phyloP scores from a whole-genome alignment of 2,797 vertebrate species.

The Crypturellus tataupa region DNA sequence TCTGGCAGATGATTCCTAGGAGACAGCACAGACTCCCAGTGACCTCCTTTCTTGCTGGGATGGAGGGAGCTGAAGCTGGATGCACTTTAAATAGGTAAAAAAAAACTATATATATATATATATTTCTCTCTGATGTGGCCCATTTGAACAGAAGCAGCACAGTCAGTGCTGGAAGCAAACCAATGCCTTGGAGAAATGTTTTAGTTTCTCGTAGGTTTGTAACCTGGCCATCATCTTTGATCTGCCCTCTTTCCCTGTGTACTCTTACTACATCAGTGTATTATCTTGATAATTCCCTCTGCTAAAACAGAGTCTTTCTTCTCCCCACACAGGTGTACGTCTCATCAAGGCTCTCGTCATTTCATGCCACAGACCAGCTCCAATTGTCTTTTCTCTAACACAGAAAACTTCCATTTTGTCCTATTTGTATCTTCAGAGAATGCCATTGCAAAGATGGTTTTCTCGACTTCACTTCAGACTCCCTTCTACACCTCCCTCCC shows the following conservation, averaged over 20 bases:
- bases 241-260: background rate
- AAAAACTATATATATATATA: background rate
- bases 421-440: slow-evolving; percentile 7
- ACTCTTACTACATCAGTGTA: slow-evolving; percentile 14
- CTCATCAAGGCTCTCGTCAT: background rate
- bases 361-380: slow-evolving; percentile 10
- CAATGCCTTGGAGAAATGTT: slow-evolving; percentile 33
- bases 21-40: background rate
- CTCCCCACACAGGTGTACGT: background rate
- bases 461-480: background rate
- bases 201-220: slow-evolving; percentile 21
- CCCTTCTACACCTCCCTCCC: background rate
- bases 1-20: background rate
- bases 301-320: slow-evolving; percentile 37
- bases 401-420: slow-evolving; percentile 16
- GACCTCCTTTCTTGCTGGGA: background rate
- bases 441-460: background rate
- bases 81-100: background rate
- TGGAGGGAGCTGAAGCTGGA: background rate
- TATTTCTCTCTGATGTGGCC: background rate
- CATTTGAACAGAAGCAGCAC: slow-evolving; percentile 14
- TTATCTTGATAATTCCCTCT: slow-evolving; percentile 17
- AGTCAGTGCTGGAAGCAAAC: slow-evolving; percentile 5
- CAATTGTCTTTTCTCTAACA: slow-evolving; percentile 25
- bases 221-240: slow-evolving; percentile 6